Base-by-base conservation (phyloP, 92 coral and sea anemone genomes). In the Diadumene lineata region DNA sequence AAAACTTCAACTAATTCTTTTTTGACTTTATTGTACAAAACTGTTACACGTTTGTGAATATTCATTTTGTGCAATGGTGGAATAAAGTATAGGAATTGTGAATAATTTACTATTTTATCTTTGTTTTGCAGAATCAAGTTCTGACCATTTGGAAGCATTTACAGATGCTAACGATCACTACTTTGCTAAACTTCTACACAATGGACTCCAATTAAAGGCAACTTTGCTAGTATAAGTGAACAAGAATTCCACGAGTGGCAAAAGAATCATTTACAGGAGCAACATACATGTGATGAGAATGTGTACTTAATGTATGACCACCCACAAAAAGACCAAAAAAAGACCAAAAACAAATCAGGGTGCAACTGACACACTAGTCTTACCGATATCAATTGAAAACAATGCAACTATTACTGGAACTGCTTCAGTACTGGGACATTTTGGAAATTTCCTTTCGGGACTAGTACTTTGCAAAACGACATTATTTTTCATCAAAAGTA, bases 361-460 rank as follows among this genome's bases (percentile, higher is more conserved):
- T 31, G 50, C 53, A 28, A 56, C 68, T 31, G 27, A 74, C 2
- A 74, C 79, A 11, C 15, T 79, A 43, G 77, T 85, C 34, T 55
- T 85, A 46, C 85, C 85, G 0, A 70, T 80, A 0, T 80, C 82
- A 9, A 63, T 85, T 8, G 90, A 85, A 44, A 69, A 85, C 30
- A 80, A 85, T 61, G 57, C 74, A 1, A 85, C 79, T 0, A 43
- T 70, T 10, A 43, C 82, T 31, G 85, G 82, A 7, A 80, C 90
- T 21, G 85, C 81, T 23, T 56, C 78, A 9, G 66, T 85, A 2
- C 44, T 85, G n/a, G 91, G 71, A 29, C 50, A 86, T 29, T 76
- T 86, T 70, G 86, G 76, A 8, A 57, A 81, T 43, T 82, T 75
- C n/a, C 75, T 80, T 69, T n/a, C n/a, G n/a, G n/a, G n/a, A n/a